A percentile compares a stretch with the other conserved stretches of the same genome.
phyloP scores from a whole-genome alignment of 2,113 vertebrate species.

The Cinclus mexicanus region DNA sequence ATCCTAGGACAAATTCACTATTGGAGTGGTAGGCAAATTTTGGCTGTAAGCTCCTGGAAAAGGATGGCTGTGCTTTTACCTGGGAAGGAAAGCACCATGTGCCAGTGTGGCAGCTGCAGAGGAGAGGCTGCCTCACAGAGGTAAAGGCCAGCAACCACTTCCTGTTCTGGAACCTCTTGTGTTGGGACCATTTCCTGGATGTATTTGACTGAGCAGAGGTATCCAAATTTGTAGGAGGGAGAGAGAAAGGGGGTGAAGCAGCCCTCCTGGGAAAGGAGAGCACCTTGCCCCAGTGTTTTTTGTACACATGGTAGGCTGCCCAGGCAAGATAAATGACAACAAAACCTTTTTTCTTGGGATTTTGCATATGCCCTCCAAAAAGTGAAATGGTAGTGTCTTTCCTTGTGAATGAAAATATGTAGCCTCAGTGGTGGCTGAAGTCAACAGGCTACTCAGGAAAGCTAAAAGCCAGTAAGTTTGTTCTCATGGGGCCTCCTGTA shows the following conservation, averaged over 20 bases:
- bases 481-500: neutral
- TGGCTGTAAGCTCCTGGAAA: neutral
- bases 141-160: accelerated
- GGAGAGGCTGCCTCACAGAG: neutral
- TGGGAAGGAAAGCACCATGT: neutral
- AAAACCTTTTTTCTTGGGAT: neutral
- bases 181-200: neutral
- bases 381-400: neutral
- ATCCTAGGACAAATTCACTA: neutral
- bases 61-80: neutral
- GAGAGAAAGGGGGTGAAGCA: neutral
- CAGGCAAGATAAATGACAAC: neutral
- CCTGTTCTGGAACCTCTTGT: neutral
- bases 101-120: neutral
- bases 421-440: neutral
- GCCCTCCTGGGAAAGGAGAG: neutral
- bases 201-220: neutral
- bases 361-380: neutral
- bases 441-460: neutral
- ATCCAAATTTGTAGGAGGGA: neutral
- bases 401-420: neutral
- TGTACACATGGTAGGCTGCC: neutral
- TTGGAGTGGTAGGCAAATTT: neutral
- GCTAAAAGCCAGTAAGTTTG: neutral
- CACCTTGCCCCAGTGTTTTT: neutral